phyloP scores from a whole-genome alignment of 2,888 invertebrate genomes.

The Hermaeophaga mercurialis region DNA sequence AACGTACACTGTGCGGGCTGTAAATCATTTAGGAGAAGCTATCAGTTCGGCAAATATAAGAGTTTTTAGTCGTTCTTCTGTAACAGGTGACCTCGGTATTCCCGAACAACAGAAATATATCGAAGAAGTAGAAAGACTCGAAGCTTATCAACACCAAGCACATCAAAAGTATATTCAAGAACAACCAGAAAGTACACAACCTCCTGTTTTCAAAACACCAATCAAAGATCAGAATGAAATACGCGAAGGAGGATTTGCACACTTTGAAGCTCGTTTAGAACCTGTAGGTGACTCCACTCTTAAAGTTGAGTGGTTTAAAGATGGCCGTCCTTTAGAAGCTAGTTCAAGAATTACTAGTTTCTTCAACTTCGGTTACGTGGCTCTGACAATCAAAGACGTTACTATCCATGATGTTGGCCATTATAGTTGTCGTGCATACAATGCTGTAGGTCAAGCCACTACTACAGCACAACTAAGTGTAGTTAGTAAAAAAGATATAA shows the following conservation, averaged over 20 bases:
- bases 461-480: slow-evolving; percentile 84
- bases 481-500: slow-evolving; percentile 82
- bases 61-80: slow-evolving; percentile 77
- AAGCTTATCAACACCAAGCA: slow-evolving; percentile 84
- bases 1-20: slow-evolving; percentile 89
- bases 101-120: slow-evolving; percentile 90
- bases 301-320: slow-evolving; percentile 91
- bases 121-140: slow-evolving; percentile 88
- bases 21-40: slow-evolving; percentile 89
- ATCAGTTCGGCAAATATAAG: slow-evolving; percentile 79
- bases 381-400: slow-evolving; percentile 89
- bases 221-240: slow-evolving; percentile 86
- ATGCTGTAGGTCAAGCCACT: slow-evolving; percentile 83
- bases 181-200: slow-evolving; percentile 76
- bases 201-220: slow-evolving; percentile 87
- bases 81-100: slow-evolving; percentile 80
- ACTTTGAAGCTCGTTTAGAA: slow-evolving; percentile 93
- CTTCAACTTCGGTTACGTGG: slow-evolving; percentile 95
- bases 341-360: slow-evolving; percentile 91
- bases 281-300: slow-evolving; percentile 90
- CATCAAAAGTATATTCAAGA: slow-evolving; percentile 81
- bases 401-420: slow-evolving; percentile 87
- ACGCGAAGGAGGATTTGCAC: slow-evolving; percentile 92
- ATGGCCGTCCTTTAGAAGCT: slow-evolving; percentile 88
- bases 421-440: slow-evolving; percentile 88